Conservation (phyloP, 2,888 invertebrate genomes). For the Panopea generosa region DNA sequence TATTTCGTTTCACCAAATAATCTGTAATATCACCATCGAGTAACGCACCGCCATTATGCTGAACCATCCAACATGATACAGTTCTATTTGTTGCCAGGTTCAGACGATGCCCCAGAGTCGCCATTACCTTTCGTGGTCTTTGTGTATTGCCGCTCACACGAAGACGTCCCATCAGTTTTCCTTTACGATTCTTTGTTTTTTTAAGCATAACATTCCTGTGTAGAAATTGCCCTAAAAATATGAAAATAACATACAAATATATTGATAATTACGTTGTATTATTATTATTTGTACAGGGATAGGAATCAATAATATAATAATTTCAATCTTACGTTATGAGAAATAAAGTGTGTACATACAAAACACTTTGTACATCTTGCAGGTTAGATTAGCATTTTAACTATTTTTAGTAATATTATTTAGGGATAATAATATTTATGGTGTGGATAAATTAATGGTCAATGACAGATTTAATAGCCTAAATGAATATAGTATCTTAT, state of each 20-base stretch:
- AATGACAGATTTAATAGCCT: too few species aligned
- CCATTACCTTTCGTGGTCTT: constrained; percentile 65
- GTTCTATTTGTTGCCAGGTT: constrained; percentile 72
- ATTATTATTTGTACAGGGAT: too few species aligned
- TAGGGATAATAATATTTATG: too few species aligned
- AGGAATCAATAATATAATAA: too few species aligned
- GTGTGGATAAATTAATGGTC: too few species aligned
- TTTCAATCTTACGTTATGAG: too few species aligned
- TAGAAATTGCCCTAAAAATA: constrained; percentile 67
- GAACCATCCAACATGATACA: constrained; percentile 76
- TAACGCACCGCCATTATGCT: constrained; percentile 70
- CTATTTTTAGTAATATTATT: too few species aligned
- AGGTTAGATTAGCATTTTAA: too few species aligned
- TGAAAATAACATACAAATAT: background rate
- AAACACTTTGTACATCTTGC: too few species aligned
- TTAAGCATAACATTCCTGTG: constrained; percentile 64
- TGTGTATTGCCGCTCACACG: constrained; percentile 64
- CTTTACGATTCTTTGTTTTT: constrained; percentile 65
- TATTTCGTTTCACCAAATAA: constrained; percentile 65
- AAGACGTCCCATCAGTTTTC: constrained; percentile 64
- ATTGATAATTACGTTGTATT: background rate
- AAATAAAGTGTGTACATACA: too few species aligned
- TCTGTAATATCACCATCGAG: constrained; percentile 74
- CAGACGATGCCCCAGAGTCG: constrained; percentile 70
- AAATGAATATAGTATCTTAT: too few species aligned